phyloP scores from a whole-genome alignment of 2,113 vertebrate genomes.

The Ictidomys tridecemlineatus region DNA sequence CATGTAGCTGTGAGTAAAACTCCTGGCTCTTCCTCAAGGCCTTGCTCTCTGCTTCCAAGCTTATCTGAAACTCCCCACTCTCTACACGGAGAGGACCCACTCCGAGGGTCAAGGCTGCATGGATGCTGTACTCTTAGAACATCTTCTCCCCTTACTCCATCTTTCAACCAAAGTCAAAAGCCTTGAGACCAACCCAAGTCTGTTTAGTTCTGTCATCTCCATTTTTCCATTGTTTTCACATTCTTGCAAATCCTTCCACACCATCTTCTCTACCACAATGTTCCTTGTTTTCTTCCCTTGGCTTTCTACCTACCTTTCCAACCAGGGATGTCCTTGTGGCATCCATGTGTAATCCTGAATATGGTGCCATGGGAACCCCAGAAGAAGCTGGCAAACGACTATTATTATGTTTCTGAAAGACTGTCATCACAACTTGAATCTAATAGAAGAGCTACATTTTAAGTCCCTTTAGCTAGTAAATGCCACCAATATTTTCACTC shows the following conservation, averaged over 20 bases:
- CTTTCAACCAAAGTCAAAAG: slow-evolving; percentile 26
- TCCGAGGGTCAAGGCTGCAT: neutral
- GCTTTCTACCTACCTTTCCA: slow-evolving; percentile 17
- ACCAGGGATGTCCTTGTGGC: neutral
- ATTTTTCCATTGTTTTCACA: neutral
- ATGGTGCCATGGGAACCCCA: neutral
- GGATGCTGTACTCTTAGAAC: neutral
- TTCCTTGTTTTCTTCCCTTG: neutral
- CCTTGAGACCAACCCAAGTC: neutral
- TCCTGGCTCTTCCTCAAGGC: neutral
- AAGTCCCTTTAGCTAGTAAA: slow-evolving; percentile 33
- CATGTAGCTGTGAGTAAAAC: neutral
- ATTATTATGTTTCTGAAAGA: slow-evolving; percentile 11
- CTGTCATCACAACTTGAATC: slow-evolving; percentile 15
- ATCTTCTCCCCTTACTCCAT: neutral
- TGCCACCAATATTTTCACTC: neutral
- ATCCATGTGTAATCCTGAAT: neutral
- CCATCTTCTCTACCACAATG: neutral
- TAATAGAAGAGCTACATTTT: slow-evolving; percentile 11
- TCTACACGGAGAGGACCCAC: neutral
- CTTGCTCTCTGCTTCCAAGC: neutral
- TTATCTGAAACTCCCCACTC: neutral
- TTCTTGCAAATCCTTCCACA: neutral
- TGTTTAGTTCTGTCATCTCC: neutral
- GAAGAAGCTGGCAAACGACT: slow-evolving; percentile 5